phyloP scores from a whole-genome alignment of 1,140 invertebrate species.

The Aporrectodea caliginosa region DNA sequence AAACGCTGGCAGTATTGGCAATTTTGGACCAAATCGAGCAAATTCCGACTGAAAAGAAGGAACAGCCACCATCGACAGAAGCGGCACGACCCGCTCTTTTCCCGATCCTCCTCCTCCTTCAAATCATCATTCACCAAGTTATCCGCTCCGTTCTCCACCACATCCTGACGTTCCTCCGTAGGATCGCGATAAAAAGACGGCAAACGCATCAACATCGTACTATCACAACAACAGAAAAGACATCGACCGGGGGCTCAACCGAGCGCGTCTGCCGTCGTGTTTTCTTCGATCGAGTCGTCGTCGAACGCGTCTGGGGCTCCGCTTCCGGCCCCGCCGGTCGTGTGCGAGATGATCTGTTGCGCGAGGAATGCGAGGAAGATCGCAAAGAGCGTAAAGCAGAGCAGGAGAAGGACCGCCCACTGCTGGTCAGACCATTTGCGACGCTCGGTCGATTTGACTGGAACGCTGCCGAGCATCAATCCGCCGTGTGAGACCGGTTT shows the following conservation, averaged over 20 bases:
- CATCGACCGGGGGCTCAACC: neutral
- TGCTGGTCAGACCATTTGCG: constrained; percentile 59
- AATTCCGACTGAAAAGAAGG: no score
- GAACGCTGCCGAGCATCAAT: neutral
- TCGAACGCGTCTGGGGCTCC: neutral
- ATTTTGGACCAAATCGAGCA: no score
- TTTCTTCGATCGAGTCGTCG: neutral
- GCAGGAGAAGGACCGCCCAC: constrained; percentile 63
- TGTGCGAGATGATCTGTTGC: constrained; percentile 56
- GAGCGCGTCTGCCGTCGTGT: neutral
- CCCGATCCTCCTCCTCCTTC: no score
- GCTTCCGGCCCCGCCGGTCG: neutral
- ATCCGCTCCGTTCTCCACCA: no score
- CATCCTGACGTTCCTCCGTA: no score
- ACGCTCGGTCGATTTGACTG: constrained; percentile 28
- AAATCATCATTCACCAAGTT: no score
- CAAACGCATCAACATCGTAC: no score
- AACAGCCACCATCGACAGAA: no score
- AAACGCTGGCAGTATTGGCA: no score
- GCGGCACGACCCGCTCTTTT: no score
- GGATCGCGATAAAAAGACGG: no score
- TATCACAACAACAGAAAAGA: no score
- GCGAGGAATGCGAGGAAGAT: constrained; percentile 63
- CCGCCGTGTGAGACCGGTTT: constrained; percentile 36
- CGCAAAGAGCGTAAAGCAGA: constrained; percentile 63